Conservation (phyloP, 2,888 invertebrate species). For the Hybos culiciformis region DNA sequence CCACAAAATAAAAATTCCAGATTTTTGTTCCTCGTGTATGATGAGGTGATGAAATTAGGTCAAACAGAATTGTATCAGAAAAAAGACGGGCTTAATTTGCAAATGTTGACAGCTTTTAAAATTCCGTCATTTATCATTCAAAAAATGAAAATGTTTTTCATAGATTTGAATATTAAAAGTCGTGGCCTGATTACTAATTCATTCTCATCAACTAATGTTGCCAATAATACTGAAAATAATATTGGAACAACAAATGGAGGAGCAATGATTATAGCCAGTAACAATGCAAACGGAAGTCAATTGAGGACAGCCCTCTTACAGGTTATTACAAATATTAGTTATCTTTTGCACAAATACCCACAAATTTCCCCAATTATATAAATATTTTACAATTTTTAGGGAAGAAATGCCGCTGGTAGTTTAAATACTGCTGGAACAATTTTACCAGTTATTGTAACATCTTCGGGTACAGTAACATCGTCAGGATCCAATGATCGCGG, state of each 20-base stretch:
- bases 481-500: constrained; percentile 10
- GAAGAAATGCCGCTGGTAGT: not conserved
- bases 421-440: not conserved
- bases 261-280: not conserved
- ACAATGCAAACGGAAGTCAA: constrained; percentile 22
- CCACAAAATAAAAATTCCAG: constrained; percentile 46
- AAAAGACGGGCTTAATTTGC: constrained; percentile 31
- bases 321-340: no score
- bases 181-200: constrained; percentile 33
- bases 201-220: constrained; percentile 21
- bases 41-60: constrained; percentile 45
- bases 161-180: constrained; percentile 34
- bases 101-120: constrained; percentile 36
- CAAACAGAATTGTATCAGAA: constrained; percentile 41
- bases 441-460: not conserved
- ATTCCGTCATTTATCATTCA: constrained; percentile 47
- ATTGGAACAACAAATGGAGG: not conserved
- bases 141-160: constrained; percentile 41
- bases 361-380: not conserved
- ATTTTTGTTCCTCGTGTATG: constrained; percentile 45
- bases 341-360: constrained; percentile 9
- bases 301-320: constrained; percentile 30
- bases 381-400: not conserved
- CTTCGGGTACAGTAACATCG: constrained; percentile 3
- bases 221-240: not conserved